phyloP scores from a whole-genome alignment of 2,888 invertebrate genomes.

The Thymelicus lineola region DNA sequence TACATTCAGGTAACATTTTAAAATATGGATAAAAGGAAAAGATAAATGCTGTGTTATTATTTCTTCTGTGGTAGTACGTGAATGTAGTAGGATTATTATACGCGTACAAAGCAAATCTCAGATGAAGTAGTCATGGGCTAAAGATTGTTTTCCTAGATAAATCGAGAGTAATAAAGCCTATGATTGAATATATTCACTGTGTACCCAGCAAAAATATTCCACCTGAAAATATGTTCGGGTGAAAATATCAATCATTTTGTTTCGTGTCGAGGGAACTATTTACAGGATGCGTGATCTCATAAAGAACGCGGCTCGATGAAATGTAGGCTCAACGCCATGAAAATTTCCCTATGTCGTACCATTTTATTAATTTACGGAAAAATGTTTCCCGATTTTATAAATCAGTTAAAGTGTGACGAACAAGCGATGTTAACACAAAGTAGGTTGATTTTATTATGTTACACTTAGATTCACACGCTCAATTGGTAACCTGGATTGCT shows the following conservation, averaged over 20 bases:
- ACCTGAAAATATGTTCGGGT: constrained; percentile 30
- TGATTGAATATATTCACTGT: constrained; percentile 34
- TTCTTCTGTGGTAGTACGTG: too few species aligned
- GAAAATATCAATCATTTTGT: constrained; percentile 37
- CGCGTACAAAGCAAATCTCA: constrained; percentile 29
- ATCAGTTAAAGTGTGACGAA: too few species aligned
- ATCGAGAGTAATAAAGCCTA: constrained; percentile 31
- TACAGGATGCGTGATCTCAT: constrained; percentile 26
- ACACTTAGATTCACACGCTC: too few species aligned
- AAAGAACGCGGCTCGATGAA: constrained; percentile 11
- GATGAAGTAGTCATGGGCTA: constrained; percentile 22
- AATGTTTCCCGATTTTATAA: too few species aligned
- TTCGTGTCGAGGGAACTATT: constrained; percentile 32
- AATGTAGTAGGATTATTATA: not conserved
- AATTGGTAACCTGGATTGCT: too few species aligned
- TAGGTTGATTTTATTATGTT: too few species aligned
- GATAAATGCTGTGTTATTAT: too few species aligned
- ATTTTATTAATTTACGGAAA: not conserved
- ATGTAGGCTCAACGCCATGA: constrained; percentile 6
- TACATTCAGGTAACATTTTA: too few species aligned
- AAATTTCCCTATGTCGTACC: not conserved
- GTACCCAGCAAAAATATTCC: constrained; percentile 28
- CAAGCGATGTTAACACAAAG: too few species aligned
- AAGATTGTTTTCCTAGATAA: constrained; percentile 29
- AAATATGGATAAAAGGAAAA: too few species aligned